phyloP scores from a whole-genome alignment of 2,113 vertebrate species.

The Centropristis striata region DNA sequence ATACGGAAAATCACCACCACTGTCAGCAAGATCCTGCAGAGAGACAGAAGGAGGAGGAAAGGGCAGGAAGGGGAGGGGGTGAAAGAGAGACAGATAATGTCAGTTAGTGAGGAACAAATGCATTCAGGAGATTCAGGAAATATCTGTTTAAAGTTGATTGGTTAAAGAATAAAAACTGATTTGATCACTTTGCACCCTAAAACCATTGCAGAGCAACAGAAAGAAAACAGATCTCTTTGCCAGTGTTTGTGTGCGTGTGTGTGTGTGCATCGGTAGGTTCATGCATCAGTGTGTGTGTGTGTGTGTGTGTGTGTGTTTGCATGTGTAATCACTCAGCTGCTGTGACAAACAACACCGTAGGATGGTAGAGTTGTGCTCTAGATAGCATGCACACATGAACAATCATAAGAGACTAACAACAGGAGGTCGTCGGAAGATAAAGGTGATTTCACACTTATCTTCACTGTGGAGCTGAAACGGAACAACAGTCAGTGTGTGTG shows the following conservation, averaged over 20 bases:
- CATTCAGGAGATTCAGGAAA: background rate
- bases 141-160: conserved; percentile 9
- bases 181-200: background rate
- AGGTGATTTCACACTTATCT: conserved; percentile 53
- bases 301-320: background rate
- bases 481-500: conserved; percentile 16
- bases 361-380: conserved; percentile 45
- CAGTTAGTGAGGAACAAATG: conserved; percentile 56
- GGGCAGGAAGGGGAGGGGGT: conserved; percentile 35
- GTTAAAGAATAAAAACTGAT: too few relatives aligned
- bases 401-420: conserved; percentile 31
- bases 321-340: conserved; percentile 28
- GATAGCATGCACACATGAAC: conserved; percentile 51
- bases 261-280: conserved; percentile 3
- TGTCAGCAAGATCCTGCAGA: conserved; percentile 92
- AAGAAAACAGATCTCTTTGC: background rate
- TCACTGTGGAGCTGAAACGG: conserved; percentile 30
- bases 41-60: conserved; percentile 57
- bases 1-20: conserved; percentile 96
- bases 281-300: conserved; percentile 1
- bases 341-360: conserved; percentile 37
- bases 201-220: conserved; percentile 14
- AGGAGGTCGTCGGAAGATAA: conserved; percentile 13
- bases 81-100: conserved; percentile 49
- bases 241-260: background rate